Conservation (phyloP, 2,797 vertebrate species). For the Hybognathus amarus region DNA sequence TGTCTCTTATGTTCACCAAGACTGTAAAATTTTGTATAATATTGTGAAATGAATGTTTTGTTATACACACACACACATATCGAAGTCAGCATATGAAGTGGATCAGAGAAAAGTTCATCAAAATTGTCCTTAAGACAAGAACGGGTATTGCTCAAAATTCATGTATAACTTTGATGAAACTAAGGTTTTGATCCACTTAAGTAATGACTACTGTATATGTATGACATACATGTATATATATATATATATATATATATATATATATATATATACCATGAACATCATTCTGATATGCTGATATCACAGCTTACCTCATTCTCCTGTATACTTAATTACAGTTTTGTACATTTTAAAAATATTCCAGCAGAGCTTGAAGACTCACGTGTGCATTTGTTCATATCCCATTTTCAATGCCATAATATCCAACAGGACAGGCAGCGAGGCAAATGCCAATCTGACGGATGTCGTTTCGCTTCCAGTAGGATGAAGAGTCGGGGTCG, state of each 20-base stretch:
- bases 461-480: conserved; percentile 95
- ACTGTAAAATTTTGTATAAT: neutral
- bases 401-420: conserved; percentile 94
- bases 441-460: conserved; percentile 94
- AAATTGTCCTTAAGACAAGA: too few relatives aligned
- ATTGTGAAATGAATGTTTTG: neutral
- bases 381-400: conserved; percentile 99
- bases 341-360: neutral
- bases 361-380: conserved; percentile 67
- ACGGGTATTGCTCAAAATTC: too few relatives aligned
- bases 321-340: neutral
- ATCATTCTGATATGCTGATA: neutral
- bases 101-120: too few relatives aligned
- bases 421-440: conserved; percentile 92
- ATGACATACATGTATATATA: too few relatives aligned
- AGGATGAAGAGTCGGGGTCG: conserved; percentile 98
- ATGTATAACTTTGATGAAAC: too few relatives aligned
- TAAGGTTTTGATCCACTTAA: too few relatives aligned
- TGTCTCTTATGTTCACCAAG: neutral
- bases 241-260: neutral
- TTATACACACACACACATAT: neutral
- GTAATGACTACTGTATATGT: too few relatives aligned
- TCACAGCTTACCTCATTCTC: neutral
- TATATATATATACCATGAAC: too few relatives aligned
- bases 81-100: too few relatives aligned